Percentiles rank a stretch among this genome's conserved stretches.
These are phyloP conservation scores for Parapristionchus giblindavisi DNA, from an alignment of 2,888 invertebrate species.

Conservation along the genomic window DNA sequence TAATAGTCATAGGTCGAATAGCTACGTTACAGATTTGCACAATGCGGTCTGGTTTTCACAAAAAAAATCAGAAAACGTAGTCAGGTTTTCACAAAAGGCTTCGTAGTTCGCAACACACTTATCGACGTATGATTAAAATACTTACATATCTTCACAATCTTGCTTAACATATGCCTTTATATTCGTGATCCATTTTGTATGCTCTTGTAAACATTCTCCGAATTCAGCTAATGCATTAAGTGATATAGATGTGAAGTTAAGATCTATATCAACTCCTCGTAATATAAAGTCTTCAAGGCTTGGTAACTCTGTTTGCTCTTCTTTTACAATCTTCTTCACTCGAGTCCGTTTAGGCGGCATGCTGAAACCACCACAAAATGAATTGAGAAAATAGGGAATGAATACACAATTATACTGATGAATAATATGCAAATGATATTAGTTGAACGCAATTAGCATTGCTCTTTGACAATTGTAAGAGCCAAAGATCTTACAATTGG, in stretches of 20 bases:
- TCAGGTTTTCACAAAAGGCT: neutral
- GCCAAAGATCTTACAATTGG: too few relatives aligned
- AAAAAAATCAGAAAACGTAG: neutral
- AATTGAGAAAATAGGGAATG: too few relatives aligned
- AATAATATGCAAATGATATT: too few relatives aligned
- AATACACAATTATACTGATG: too few relatives aligned
- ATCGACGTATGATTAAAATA: too few relatives aligned
- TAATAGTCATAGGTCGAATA: too few relatives aligned
- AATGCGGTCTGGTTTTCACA: neutral
- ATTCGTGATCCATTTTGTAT: conserved; percentile 9
- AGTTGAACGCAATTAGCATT: too few relatives aligned
- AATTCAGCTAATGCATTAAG: neutral
- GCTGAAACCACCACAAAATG: neutral
- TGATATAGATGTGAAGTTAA: neutral
- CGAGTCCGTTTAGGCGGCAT: conserved; percentile 32
- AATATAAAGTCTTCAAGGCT: neutral
- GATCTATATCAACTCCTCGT: neutral
- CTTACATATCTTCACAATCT: conserved; percentile 25
- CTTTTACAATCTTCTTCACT: conserved; percentile 11
- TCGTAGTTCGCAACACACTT: too few relatives aligned
- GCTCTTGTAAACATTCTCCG: conserved; percentile 1
- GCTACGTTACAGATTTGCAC: too few relatives aligned
- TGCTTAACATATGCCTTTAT: conserved; percentile 15
- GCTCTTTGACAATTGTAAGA: too few relatives aligned
- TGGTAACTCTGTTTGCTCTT: neutral